These are phyloP conservation scores for Ardeotis arabs DNA, from an alignment of 2,113 vertebrate genomes.

Conservation along the genomic window DNA sequence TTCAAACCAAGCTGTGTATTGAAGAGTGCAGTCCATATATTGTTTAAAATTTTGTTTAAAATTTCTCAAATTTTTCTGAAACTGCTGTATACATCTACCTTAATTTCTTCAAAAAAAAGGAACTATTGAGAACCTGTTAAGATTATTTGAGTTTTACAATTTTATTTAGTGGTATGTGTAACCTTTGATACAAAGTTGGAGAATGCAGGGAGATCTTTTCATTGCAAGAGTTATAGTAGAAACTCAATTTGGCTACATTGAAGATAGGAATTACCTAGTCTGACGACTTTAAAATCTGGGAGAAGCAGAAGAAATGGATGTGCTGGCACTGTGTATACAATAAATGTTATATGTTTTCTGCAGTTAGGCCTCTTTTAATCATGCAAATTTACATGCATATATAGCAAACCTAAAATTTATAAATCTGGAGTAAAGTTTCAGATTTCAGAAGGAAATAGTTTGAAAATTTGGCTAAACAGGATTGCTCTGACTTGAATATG, in stretches of 20 bases:
- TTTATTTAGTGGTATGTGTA: background rate
- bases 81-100: background rate
- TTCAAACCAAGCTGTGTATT: background rate
- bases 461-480: background rate
- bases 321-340: background rate
- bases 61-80: background rate
- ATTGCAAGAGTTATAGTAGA: background rate
- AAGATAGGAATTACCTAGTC: background rate
- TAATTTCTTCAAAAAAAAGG: background rate
- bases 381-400: background rate
- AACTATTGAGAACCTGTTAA: background rate
- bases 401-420: background rate
- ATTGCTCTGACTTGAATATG: background rate
- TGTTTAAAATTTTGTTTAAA: background rate
- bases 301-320: background rate
- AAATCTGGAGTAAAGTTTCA: background rate
- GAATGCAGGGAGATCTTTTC: background rate
- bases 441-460: background rate
- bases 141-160: background rate
- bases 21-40: background rate
- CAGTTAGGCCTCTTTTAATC: background rate
- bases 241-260: background rate
- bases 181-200: background rate
- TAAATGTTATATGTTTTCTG: background rate
- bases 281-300: background rate